Evolutionary conservation across 2,797 vertebrate species (phyloP).

Genomic region (Sebastes trivittatus): DNA sequence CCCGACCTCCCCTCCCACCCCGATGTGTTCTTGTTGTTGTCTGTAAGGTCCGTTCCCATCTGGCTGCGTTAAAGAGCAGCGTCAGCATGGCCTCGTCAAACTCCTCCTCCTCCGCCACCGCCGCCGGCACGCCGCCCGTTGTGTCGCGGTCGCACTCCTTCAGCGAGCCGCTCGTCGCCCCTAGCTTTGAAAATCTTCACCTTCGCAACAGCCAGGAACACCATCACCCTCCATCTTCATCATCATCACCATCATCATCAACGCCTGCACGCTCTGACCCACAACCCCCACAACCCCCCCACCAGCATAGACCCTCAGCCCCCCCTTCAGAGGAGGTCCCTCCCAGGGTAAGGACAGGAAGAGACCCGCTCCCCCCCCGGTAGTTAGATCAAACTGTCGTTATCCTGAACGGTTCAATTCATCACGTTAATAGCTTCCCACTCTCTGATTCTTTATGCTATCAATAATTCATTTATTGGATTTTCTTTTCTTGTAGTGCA

Average conservation of each 20-base stretch:
- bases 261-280: constrained; percentile 88
- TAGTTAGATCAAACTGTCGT: background rate
- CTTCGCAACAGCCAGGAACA: constrained; percentile 80
- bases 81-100: constrained; percentile 53
- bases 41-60: constrained; percentile 92
- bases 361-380: background rate
- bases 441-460: background rate
- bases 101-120: background rate
- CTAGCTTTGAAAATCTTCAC: constrained; percentile 92
- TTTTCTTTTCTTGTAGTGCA: background rate
- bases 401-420: background rate
- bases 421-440: constrained; percentile 1
- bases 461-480: constrained; percentile 1
- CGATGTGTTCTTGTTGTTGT: constrained; percentile 46
- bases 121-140: constrained; percentile 72
- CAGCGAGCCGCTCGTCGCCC: constrained; percentile 86
- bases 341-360: constrained; percentile 74
- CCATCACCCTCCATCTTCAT: constrained; percentile 55
- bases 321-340: constrained; percentile 81
- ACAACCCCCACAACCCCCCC: constrained; percentile 75
- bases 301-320: constrained; percentile 86
- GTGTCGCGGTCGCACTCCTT: constrained; percentile 90
- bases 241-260: constrained; percentile 60
- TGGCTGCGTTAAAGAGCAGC: constrained; percentile 94
- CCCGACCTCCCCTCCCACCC: constrained; percentile 24